These are phyloP conservation scores for Chamaea fasciata DNA, from an alignment of 2,113 vertebrate genomes.

Conservation along the genomic window DNA sequence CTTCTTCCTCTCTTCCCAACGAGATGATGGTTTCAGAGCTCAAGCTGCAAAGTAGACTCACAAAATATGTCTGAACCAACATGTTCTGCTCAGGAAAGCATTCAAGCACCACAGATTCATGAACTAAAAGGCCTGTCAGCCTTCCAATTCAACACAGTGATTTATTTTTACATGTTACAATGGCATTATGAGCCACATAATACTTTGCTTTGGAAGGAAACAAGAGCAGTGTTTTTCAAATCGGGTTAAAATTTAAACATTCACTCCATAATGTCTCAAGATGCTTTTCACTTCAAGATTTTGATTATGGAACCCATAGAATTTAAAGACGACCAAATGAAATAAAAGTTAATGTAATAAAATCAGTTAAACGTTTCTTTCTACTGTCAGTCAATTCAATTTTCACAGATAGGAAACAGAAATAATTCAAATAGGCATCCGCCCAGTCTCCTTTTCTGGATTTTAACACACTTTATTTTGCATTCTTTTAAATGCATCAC, in stretches of 20 bases:
- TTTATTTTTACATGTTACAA: constrained; percentile 2
- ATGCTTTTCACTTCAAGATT: background rate
- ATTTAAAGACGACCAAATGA: constrained; percentile 10
- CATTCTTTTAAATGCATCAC: constrained; percentile 31
- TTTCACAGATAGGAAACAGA: constrained; percentile 22
- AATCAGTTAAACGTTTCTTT: background rate
- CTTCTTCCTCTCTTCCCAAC: background rate
- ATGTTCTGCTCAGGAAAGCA: background rate
- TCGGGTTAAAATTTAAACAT: background rate
- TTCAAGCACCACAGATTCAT: background rate
- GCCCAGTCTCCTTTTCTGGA: background rate
- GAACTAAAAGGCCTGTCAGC: background rate
- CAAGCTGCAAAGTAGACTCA: background rate
- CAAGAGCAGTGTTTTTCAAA: constrained; percentile 1
- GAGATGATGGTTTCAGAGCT: background rate
- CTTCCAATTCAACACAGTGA: background rate
- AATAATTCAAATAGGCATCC: constrained; percentile 8
- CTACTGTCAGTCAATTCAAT: constrained; percentile 16
- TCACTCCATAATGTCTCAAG: background rate
- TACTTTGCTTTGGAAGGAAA: background rate
- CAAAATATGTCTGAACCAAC: background rate
- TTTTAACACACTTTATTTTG: constrained; percentile 26
- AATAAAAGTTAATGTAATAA: constrained; percentile 20
- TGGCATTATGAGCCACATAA: background rate
- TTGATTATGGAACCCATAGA: background rate